A percentile compares a stretch with the other conserved stretches of the same genome.
Conservation (phyloP, 2,888 invertebrate genomes). For the Ochropleura plecta region DNA sequence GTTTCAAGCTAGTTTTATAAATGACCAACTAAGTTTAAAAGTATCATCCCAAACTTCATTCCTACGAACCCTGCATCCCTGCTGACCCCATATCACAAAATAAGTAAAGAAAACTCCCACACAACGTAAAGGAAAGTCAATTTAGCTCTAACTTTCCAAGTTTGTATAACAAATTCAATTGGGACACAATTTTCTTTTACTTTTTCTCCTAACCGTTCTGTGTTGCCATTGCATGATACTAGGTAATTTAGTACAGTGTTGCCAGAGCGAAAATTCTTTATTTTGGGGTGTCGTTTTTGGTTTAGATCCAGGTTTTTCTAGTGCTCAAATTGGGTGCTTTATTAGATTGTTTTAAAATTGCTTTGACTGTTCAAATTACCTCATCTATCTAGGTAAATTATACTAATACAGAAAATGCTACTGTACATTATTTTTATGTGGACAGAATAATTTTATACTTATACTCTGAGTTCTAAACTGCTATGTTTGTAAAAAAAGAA, state of each 20-base stretch:
- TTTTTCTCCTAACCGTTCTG: slow-evolving; percentile 54
- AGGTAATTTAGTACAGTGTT: slow-evolving; percentile 44
- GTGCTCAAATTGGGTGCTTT: neutral
- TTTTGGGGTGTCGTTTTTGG: slow-evolving; percentile 19
- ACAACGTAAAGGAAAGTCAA: slow-evolving; percentile 51
- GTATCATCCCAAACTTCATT: slow-evolving; percentile 4
- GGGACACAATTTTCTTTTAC: slow-evolving; percentile 64
- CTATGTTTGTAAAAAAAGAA: too few relatives aligned
- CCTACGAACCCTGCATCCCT: slow-evolving; percentile 6
- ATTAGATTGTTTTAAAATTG: slow-evolving; percentile 25
- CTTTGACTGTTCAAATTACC: neutral
- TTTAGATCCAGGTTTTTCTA: neutral
- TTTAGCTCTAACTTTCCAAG: slow-evolving; percentile 64
- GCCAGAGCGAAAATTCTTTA: slow-evolving; percentile 24
- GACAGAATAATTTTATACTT: neutral
- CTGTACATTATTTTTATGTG: neutral
- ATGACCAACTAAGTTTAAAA: neutral
- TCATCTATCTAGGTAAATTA: neutral
- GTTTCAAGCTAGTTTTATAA: neutral
- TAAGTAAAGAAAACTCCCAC: slow-evolving; percentile 30
- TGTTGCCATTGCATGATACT: slow-evolving; percentile 50
- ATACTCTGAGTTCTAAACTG: too few relatives aligned
- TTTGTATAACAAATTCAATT: slow-evolving; percentile 69
- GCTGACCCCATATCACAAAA: slow-evolving; percentile 12
- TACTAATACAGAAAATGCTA: neutral